Percentiles rank a stretch among this genome's conserved stretches.
phyloP scores from a whole-genome alignment of 1,140 invertebrate species.

The Ditylenchus dipsaci region DNA sequence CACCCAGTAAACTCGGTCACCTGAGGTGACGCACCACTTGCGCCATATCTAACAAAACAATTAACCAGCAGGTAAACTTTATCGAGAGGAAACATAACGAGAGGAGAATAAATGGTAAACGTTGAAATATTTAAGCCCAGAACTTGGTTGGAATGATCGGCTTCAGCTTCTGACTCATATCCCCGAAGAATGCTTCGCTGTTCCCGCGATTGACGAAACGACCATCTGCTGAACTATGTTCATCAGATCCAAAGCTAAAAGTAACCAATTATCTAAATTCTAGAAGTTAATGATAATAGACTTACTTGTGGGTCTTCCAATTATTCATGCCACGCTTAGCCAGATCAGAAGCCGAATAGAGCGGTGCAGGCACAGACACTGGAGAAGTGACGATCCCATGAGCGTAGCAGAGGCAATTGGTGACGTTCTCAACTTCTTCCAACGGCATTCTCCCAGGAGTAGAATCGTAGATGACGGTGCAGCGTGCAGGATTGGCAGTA shows the following conservation, averaged over 20 bases:
- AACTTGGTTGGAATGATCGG: not conserved
- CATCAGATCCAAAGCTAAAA: not conserved
- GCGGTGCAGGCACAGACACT: slow-evolving; percentile 22
- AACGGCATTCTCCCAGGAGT: not conserved
- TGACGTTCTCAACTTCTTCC: slow-evolving; percentile 11
- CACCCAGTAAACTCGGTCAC: no score
- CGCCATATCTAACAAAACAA: no score
- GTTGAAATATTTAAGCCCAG: slow-evolving; percentile 3
- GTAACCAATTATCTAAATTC: not conserved
- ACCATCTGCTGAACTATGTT: not conserved
- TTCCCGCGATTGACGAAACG: not conserved
- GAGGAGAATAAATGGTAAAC: no score
- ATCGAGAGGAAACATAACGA: no score
- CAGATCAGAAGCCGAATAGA: slow-evolving; percentile 19
- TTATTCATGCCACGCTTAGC: slow-evolving; percentile 26
- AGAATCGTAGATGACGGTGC: slow-evolving; percentile 7
- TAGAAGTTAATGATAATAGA: not conserved
- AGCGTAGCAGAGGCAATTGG: slow-evolving; percentile 13
- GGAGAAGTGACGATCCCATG: slow-evolving; percentile 25
- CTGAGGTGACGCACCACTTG: no score
- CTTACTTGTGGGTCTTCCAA: slow-evolving; percentile 26
- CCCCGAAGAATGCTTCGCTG: not conserved
- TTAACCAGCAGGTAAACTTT: no score
- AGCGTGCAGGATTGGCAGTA: slow-evolving; percentile 11
- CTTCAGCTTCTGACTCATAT: slow-evolving; percentile 9